Evolutionary conservation across 2,113 vertebrate species (phyloP), one percentile per base, ranked within the genome.

Genomic region (Coreoperca whiteheadi): DNA sequence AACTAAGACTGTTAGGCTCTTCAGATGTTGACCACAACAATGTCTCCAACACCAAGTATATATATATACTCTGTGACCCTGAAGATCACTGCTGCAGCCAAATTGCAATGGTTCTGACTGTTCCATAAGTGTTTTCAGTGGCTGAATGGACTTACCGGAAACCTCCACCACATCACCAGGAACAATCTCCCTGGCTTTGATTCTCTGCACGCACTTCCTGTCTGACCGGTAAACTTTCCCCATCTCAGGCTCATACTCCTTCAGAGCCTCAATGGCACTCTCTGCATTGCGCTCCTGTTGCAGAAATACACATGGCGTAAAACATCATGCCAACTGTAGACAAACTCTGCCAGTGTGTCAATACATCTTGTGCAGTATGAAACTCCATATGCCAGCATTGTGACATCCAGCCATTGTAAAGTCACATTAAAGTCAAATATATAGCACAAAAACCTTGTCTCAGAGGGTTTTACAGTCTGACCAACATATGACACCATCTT

Each of bases 231-330:
- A 98, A 64, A 98, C 97, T 78, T 98, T 98, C 4, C 96, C 97
- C 96, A 98, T 98, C 92, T 98, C 97, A 0, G 97, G 97, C 87
- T 98, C 97, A 34, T 98, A 98, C 85, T 98, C 97, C 91, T 98
- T 98, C 87, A 98, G 93, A 30, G 97, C 97, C 91, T 98, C 97
- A 0, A 98, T 98, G 93, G 97, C 97, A 0, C 97, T 97, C 91
- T 98, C 97, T 21, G 97, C 97, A 10, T 98, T 98, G n/a, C 97
- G 96, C 90, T 98, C 97, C 97, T 98, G 90, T 87, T 39, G 63
- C 46, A 82, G 69, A 16, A 68, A 46, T 21, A n/a, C 18, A 70
- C 2, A 34, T 32, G 53, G 12, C 68, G 79, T 11, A 56, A 59
- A 66, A 46, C 9, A n/a, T n/a, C n/a, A n/a, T n/a, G n/a, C n/a